These are phyloP conservation scores for Lutraria lutraria DNA, from an alignment of 2,888 invertebrate genomes.

Conservation along the genomic window DNA sequence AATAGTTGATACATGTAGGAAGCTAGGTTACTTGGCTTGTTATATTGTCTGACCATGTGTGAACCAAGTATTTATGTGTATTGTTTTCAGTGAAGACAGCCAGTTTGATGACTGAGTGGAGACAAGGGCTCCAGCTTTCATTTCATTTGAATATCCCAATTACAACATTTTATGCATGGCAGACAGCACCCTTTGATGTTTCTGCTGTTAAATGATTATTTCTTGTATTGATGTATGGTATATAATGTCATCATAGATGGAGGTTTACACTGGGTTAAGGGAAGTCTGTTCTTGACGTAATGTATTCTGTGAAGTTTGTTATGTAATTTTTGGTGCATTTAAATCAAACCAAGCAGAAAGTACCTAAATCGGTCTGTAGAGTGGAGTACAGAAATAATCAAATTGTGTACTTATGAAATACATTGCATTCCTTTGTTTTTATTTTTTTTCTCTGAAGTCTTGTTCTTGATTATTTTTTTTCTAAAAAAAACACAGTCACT, in stretches of 20 bases:
- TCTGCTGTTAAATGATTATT: constrained; percentile 16
- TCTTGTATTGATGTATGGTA: constrained; percentile 18
- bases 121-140: not conserved
- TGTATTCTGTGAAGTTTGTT: not conserved
- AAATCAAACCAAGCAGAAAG: not conserved
- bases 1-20: not conserved
- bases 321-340: not conserved
- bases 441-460: too few relatives aligned
- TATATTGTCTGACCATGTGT: constrained; percentile 25
- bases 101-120: constrained; percentile 12
- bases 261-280: constrained; percentile 3
- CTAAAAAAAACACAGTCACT: too few relatives aligned
- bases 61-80: constrained; percentile 2
- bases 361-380: not conserved
- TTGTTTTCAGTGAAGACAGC: constrained; percentile 22
- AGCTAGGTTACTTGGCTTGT: not conserved
- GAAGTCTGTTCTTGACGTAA: constrained; percentile 1
- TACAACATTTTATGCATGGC: constrained; percentile 25
- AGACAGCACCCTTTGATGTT: constrained; percentile 23
- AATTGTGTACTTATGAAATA: too few relatives aligned
- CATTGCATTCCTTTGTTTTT: too few relatives aligned
- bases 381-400: too few relatives aligned
- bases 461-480: too few relatives aligned
- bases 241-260: constrained; percentile 5
- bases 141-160: constrained; percentile 28